Evolutionary conservation across 1,140 invertebrate genomes (phyloP).

Genomic region (Conus ventricosus): DNA sequence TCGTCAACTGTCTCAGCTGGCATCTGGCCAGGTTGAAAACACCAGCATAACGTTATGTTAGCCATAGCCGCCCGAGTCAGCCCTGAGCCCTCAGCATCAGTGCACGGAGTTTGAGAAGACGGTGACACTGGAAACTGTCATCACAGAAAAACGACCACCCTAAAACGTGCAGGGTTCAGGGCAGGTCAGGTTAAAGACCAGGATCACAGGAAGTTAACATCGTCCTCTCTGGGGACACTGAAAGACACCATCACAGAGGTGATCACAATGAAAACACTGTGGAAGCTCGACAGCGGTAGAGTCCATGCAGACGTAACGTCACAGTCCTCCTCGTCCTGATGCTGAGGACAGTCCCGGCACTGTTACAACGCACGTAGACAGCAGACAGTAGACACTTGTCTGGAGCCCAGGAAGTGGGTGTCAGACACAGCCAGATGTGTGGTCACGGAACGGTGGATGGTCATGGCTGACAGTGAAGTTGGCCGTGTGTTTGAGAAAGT

Average conservation of each 20-base stretch:
- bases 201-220: not conserved
- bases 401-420: not conserved
- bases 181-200: not conserved
- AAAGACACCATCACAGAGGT: not conserved
- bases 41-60: not conserved
- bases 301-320: not conserved
- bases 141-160: not conserved
- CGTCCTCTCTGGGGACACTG: not conserved
- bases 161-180: not conserved
- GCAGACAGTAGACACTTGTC: not conserved
- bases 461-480: not conserved
- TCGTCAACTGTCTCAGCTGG: not conserved
- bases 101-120: not conserved
- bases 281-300: constrained; percentile 1
- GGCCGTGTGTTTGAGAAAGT: not conserved
- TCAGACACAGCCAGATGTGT: not conserved
- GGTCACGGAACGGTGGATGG: too few relatives aligned
- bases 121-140: not conserved
- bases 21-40: not conserved
- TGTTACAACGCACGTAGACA: not conserved
- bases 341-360: not conserved
- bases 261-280: not conserved
- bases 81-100: not conserved
- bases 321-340: not conserved
- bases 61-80: not conserved